Conservation (phyloP, 2,797 vertebrate genomes). For the Gymnothorax javanicus region DNA sequence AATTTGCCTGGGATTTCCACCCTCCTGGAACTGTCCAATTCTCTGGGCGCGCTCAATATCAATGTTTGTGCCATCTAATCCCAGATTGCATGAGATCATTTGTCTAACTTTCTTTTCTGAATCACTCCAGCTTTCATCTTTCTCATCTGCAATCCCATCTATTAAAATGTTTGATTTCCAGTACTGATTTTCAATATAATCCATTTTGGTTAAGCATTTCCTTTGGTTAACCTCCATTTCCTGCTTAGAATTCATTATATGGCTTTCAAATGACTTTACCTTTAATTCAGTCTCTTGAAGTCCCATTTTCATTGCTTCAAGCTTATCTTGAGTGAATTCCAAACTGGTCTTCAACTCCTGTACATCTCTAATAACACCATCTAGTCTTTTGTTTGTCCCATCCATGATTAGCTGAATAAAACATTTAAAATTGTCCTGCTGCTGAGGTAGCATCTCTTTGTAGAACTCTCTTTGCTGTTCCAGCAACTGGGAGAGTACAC, state of each 20-base stretch:
- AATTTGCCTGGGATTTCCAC: neutral
- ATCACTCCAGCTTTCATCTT: too few relatives aligned
- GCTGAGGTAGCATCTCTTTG: neutral
- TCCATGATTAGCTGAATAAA: slow-evolving; percentile 26
- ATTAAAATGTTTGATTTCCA: neutral
- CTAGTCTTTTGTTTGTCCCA: slow-evolving; percentile 29
- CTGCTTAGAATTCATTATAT: slow-evolving; percentile 25
- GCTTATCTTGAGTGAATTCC: slow-evolving; percentile 1
- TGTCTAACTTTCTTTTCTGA: neutral
- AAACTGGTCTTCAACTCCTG: slow-evolving; percentile 30
- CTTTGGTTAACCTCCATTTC: slow-evolving; percentile 18
- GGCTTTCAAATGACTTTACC: too few relatives aligned
- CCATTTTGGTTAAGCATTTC: slow-evolving; percentile 4
- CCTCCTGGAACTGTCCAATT: neutral
- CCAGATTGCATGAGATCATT: slow-evolving; percentile 15
- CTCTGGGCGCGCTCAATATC: slow-evolving; percentile 7
- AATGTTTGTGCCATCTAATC: slow-evolving; percentile 31
- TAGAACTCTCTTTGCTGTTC: neutral
- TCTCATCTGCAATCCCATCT: neutral
- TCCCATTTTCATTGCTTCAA: slow-evolving; percentile 26
- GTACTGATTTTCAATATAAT: neutral
- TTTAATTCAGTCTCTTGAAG: neutral
- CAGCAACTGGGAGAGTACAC: neutral
- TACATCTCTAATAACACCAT: slow-evolving; percentile 33
- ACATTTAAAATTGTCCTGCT: neutral